Conservation (phyloP, 2,888 invertebrate genomes). For the Cerceris rybyensis region DNA sequence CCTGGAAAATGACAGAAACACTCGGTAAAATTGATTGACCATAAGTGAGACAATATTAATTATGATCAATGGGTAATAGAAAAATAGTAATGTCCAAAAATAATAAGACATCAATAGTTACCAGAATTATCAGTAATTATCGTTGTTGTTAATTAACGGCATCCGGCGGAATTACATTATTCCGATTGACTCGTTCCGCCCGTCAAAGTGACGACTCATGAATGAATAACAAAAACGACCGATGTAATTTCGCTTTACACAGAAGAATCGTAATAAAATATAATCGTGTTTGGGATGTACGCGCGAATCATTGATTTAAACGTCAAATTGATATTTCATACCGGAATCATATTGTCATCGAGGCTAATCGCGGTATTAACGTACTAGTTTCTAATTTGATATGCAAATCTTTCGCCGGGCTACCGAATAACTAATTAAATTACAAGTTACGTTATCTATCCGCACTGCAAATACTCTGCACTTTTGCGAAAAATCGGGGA, state of each 20-base stretch:
- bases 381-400: constrained; percentile 53
- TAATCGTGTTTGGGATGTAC: constrained; percentile 44
- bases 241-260: constrained; percentile 14
- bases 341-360: constrained; percentile 52
- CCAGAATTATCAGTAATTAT: constrained; percentile 53
- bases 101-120: constrained; percentile 29
- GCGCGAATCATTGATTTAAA: constrained; percentile 47
- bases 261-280: constrained; percentile 51
- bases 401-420: constrained; percentile 47
- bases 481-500: background rate
- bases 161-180: constrained; percentile 49
- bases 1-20: too few species aligned
- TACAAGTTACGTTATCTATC: constrained; percentile 38
- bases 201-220: constrained; percentile 47
- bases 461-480: constrained; percentile 24
- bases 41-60: background rate
- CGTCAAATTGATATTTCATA: constrained; percentile 29
- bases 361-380: constrained; percentile 51
- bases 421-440: constrained; percentile 49
- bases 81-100: constrained; percentile 47
- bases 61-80: constrained; percentile 27
- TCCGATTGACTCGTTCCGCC: constrained; percentile 49
- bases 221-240: constrained; percentile 53
- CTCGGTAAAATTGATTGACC: background rate
- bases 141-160: constrained; percentile 53